Evolutionary conservation across 1,140 invertebrate genomes (phyloP).

Genomic region (Bombus confusus): DNA sequence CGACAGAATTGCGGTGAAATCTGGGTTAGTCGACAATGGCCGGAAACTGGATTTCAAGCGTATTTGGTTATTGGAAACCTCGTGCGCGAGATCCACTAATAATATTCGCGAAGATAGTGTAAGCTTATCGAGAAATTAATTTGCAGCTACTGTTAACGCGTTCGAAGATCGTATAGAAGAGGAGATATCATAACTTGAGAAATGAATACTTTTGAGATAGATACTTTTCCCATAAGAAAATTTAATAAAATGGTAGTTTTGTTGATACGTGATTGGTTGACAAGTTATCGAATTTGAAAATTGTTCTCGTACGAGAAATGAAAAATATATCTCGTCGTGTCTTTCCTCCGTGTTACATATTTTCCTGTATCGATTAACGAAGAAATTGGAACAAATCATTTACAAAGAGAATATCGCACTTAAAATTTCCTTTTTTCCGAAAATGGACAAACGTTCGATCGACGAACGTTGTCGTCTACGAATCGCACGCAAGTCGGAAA

Average conservation of each 20-base stretch:
- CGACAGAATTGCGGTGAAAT: not conserved
- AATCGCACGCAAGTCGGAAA: not conserved
- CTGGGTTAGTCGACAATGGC: not conserved
- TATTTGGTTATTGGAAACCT: too few species aligned
- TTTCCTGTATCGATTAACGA: too few species aligned
- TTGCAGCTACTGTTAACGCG: not conserved
- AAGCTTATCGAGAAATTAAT: not conserved
- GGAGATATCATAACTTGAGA: too few species aligned
- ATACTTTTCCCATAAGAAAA: accelerated
- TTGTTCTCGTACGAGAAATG: too few species aligned
- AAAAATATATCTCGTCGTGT: too few species aligned
- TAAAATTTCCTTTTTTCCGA: not conserved
- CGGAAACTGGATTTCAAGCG: not conserved
- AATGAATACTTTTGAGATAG: too few species aligned
- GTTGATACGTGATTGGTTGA: too few species aligned
- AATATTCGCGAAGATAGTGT: not conserved
- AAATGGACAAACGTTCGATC: not conserved
- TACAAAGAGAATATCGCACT: not conserved
- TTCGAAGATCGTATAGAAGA: too few species aligned
- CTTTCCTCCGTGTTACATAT: too few species aligned
- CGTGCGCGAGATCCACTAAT: not conserved
- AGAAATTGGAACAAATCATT: not conserved
- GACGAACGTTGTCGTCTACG: too few species aligned
- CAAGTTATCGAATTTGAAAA: too few species aligned
- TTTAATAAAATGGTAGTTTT: too few species aligned